Evolutionary conservation across 2,113 vertebrate species (phyloP).

Genomic region (Halcyon senegalensis): DNA sequence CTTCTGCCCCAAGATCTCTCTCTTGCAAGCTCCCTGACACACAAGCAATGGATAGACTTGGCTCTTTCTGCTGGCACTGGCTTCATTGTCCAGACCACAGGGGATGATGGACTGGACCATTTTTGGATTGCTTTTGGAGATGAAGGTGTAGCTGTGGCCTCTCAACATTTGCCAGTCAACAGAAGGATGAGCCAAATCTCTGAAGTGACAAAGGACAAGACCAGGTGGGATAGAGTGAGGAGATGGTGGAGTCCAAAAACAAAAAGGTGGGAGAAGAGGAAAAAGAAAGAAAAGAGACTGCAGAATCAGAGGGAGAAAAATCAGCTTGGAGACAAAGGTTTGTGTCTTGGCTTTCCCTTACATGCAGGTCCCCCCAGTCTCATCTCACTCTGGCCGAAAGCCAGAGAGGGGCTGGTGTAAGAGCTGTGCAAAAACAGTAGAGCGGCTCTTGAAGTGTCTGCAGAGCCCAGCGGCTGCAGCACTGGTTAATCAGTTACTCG

Average conservation of each 20-base stretch:
- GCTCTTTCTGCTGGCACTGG: background rate
- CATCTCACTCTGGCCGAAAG: background rate
- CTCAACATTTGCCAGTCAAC: background rate
- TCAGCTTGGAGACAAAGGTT: background rate
- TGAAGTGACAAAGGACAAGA: background rate
- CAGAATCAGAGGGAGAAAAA: background rate
- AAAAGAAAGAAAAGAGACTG: background rate
- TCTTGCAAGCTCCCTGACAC: background rate
- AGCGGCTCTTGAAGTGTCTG: background rate
- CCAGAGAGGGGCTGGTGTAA: background rate
- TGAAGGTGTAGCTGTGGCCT: background rate
- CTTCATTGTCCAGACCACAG: background rate
- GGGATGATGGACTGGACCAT: background rate
- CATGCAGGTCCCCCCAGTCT: background rate
- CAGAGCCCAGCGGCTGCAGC: background rate
- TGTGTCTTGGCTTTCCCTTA: background rate
- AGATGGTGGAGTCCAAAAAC: background rate
- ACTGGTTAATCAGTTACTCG: slow-evolving; percentile 49
- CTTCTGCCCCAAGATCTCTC: fast-evolving
- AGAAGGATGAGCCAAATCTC: background rate
- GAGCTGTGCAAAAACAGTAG: background rate
- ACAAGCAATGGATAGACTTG: background rate
- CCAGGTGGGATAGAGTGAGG: background rate
- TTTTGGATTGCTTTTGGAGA: slow-evolving; percentile 7
- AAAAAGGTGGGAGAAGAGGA: background rate